Base-by-base conservation (phyloP, 1,140 invertebrate genomes). In the Drosophila prosaltans region DNA sequence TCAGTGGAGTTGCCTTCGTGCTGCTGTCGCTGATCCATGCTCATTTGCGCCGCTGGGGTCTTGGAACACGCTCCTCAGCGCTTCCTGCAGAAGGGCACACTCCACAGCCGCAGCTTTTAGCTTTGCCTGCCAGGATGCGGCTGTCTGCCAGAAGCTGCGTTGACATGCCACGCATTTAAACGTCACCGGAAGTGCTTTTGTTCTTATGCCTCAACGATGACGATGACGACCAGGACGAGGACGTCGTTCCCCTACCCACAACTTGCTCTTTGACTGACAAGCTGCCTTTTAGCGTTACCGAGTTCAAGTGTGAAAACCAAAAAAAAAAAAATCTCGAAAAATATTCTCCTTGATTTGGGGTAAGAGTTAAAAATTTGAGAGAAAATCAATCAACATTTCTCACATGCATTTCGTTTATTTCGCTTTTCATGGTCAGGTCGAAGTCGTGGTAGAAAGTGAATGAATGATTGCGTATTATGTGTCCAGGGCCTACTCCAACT, bases 141-240 rank as follows among this genome's bases (percentile, higher is more conserved):
- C 80, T 86, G 83, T 88, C 83, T 88, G 80, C 80, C 73, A 79
- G 73, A 32, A 76, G 80, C 83, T 88, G 66, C 65, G 69, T 78
- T 83, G 84, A 89, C 84, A 89, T 89, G 84, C 80, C 72, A 89
- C 84, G 84, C 84, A 89, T 89, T 89, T 89, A 89, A 89, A 80
- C 81, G 78, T 89, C 84, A 89, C 80, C 84, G 84, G 84, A 89
- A 89, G 78, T 81, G 71, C 78, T 84, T 88, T 88, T 88, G 84
- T 88, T 88, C 84, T 88, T 88, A 72, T 83, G 80, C 80, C 70
- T 69, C 65, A 69, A 66, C 67, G 75, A 78, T 78, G 75, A 78
- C 74, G 74, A 72, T 62, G 45, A 48, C 45, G 45, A 48, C 6
- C 7, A 24, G 7, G 45, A 51, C 1, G 21, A 24, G 8, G 45